Evolutionary conservation across 1,140 invertebrate species (phyloP), one percentile per base, ranked within the genome.

Genomic region (Brachionus koreanus): DNA sequence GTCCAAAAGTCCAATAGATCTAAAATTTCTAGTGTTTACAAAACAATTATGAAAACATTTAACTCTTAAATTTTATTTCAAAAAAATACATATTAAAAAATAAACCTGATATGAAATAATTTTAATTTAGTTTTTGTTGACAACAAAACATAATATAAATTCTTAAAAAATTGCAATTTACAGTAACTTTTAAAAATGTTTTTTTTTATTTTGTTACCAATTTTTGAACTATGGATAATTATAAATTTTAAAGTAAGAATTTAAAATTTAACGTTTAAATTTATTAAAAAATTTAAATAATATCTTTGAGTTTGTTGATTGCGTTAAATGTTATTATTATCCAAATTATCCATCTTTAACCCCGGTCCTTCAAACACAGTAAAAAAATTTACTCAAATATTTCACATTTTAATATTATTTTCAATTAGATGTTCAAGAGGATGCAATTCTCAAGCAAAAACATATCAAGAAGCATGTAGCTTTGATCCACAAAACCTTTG

Each of bases 321-420:
- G 39, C 19, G 9, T 74, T 25, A 39, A 43, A 74, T 74, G 69
- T 25, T 74, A 46, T 46, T 74, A 46, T 13, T 74, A 74, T 74
- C 69, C 69, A 16, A 74, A 74, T 33, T 74, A 46, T 74, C 69
- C 69, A 4, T 74, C 69, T 13, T 19, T 23, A 29, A 46, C 19
- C 23, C 19, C 43, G 2, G 25, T 12, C 33, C 5, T 74, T 4
- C 9, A 9, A 5, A 74, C 42, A 39, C 9, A 35, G 69, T 74
- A 74, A 74, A 46, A 16, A 39, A 37, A 1, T n/a, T 72, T 9
- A 39, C 7, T 72, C 5, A n/a, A 72, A 19, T 16, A 72, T 42
- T 72, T 61, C 16, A 61, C 1, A 9, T 67, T 0, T 6, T n/a
- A n/a, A n/a, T 10, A 4, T 33, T 6, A 19, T 7, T 39, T 39